A percentile compares a stretch with the other conserved stretches of the same genome.
Evolutionary conservation across 2,888 invertebrate species (phyloP).

Genomic region (Cephus rjabovi): DNA sequence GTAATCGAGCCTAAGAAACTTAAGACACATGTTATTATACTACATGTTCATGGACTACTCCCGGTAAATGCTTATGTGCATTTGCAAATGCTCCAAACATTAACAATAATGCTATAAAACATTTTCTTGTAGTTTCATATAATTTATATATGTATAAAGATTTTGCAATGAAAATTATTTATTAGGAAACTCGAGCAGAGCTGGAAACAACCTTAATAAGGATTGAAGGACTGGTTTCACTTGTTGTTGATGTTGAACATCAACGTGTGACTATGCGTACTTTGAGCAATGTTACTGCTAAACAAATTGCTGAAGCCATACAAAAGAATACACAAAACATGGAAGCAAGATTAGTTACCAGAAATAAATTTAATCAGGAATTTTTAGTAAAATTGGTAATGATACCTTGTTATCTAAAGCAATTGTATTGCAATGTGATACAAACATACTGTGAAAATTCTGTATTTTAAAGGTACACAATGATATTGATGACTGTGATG

Average conservation of each 20-base stretch:
- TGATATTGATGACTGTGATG: constrained; percentile 51
- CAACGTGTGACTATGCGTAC: constrained; percentile 66
- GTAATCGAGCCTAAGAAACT: constrained; percentile 63
- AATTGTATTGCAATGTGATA: neutral
- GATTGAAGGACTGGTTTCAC: constrained; percentile 63
- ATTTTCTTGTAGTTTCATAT: constrained; percentile 4
- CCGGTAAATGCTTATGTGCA: constrained; percentile 44
- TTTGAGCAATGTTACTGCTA: constrained; percentile 59
- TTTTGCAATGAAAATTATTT: neutral
- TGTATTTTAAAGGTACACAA: constrained; percentile 42
- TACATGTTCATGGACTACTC: constrained; percentile 60
- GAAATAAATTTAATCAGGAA: constrained; percentile 65
- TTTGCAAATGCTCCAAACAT: neutral
- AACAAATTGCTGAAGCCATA: constrained; percentile 63
- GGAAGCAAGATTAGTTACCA: constrained; percentile 63
- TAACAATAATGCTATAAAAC: neutral
- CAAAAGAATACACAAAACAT: constrained; percentile 58
- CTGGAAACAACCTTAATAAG: constrained; percentile 62
- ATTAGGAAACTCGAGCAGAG: constrained; percentile 61
- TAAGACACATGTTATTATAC: constrained; percentile 59
- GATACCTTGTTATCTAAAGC: neutral
- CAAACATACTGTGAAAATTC: neutral
- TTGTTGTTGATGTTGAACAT: constrained; percentile 65
- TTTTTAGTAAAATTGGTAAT: constrained; percentile 60
- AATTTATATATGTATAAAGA: neutral